Evolutionary conservation across 1,140 invertebrate genomes (phyloP).

Genomic region (Muscidifurax raptorellus): DNA sequence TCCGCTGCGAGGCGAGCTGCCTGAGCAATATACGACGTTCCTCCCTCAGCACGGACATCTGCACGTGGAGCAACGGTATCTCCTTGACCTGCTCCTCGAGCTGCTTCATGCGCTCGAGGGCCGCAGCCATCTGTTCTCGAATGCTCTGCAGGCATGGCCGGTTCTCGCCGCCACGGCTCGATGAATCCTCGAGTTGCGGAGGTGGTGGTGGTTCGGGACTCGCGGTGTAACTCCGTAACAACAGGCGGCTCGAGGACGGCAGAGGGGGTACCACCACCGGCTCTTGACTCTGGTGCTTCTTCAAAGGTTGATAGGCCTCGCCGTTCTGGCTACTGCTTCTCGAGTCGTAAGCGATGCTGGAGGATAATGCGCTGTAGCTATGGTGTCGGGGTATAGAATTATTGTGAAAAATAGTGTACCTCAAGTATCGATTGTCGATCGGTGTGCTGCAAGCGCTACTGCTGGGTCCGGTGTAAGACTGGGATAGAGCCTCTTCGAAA

Average conservation of each 20-base stretch:
- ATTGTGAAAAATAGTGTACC: conserved; percentile 37
- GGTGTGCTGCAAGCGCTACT: conserved; percentile 10
- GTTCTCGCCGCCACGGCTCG: conserved; percentile 13
- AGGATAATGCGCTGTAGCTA: too few species aligned
- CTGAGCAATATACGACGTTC: conserved; percentile 83
- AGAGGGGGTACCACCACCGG: not conserved
- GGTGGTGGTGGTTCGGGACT: not conserved
- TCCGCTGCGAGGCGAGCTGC: conserved; percentile 82
- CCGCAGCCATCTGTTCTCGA: conserved; percentile 86
- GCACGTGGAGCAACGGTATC: conserved; percentile 87
- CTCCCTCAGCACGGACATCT: conserved; percentile 83
- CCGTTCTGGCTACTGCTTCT: conserved; percentile 23
- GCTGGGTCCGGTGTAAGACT: conserved; percentile 41
- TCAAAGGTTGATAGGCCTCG: not conserved
- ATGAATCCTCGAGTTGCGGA: not conserved
- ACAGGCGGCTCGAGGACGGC: conserved; percentile 30
- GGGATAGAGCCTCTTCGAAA: conserved; percentile 76
- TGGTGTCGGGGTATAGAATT: too few species aligned
- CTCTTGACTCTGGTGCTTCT: not conserved
- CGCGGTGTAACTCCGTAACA: conserved; percentile 6
- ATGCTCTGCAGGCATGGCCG: conserved; percentile 76
- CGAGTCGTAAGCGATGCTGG: not conserved
- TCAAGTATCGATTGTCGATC: conserved; percentile 15
- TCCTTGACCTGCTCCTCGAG: conserved; percentile 90
- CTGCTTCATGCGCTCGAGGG: conserved; percentile 85